Percentiles rank a stretch among this genome's conserved stretches.
These are phyloP conservation scores for Sebastolobus altivelis DNA, from an alignment of 2,797 vertebrate genomes.

Conservation along the genomic window DNA sequence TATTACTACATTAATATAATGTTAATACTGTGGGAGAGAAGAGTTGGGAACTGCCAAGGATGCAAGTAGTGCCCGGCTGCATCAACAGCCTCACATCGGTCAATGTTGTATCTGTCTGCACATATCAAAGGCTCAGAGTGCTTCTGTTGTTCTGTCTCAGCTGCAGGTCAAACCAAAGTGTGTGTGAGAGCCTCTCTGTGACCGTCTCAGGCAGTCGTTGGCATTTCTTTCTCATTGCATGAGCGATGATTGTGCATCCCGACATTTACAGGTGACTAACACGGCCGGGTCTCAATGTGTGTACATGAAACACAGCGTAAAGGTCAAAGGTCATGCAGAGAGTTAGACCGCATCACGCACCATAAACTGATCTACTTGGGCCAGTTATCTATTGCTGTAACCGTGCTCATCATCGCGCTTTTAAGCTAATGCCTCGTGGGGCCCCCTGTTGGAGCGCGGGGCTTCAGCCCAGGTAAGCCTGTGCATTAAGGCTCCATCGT, in stretches of 20 bases:
- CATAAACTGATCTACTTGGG: not conserved
- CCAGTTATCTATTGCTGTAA: not conserved
- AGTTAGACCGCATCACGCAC: not conserved
- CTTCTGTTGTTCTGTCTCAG: constrained; percentile 14
- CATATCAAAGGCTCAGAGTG: constrained; percentile 8
- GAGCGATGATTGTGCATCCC: constrained; percentile 17
- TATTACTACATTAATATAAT: not conserved
- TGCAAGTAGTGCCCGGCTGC: not conserved
- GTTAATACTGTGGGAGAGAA: not conserved
- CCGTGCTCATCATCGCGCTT: too few relatives aligned
- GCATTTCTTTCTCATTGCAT: constrained; percentile 31
- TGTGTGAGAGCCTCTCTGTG: constrained; percentile 2
- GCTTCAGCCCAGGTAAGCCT: too few relatives aligned
- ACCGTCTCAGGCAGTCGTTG: not conserved
- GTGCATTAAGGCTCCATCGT: too few relatives aligned
- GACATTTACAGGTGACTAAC: constrained; percentile 30
- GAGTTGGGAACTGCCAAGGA: not conserved
- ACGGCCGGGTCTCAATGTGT: not conserved
- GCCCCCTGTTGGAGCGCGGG: too few relatives aligned
- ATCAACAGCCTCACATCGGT: not conserved
- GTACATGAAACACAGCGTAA: not conserved
- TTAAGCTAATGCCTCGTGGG: too few relatives aligned
- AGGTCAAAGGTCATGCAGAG: constrained; percentile 24
- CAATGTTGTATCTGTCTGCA: not conserved
- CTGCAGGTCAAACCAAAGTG: constrained; percentile 5